Evolutionary conservation across 1,140 invertebrate genomes (phyloP), one percentile per base, ranked within the genome.

Genomic region (Pogonus chalceus): DNA sequence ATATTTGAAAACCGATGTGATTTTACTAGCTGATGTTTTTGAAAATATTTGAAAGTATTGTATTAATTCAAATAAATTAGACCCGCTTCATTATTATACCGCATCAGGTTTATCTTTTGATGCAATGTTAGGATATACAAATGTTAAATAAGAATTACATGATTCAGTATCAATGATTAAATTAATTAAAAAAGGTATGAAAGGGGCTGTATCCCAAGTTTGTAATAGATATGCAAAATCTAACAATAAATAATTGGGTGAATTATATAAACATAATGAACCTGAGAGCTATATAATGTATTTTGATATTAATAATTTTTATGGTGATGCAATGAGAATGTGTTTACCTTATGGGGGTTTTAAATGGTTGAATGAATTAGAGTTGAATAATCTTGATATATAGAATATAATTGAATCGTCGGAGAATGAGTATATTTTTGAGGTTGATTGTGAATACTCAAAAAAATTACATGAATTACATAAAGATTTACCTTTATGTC

Each of bases 401-500:
- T 16, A 52, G 12, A 58, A 54, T 46, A 58, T 66, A 24, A 14
- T 55, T 12, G 52, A 66, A 26, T 52, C 14, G 54, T 52, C 7
- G 73, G 35, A 59, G 61, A 53, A 67, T 21, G 39, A 75, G 12
- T n/a, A n/a, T n/a, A n/a, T n/a, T n/a, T n/a, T n/a, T n/a, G n/a
- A n/a, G n/a, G n/a, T n/a, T n/a, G n/a, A n/a, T n/a, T n/a, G n/a
- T n/a, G n/a, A n/a, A n/a, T n/a, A n/a, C n/a, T n/a, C n/a, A n/a
- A n/a, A n/a, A n/a, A n/a, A n/a, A n/a, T n/a, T n/a, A n/a, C 74
- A 76, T 59, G 63, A 74, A 54, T 0, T 20, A 3, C 69, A 76
- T 56, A 67, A 65, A 53, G 65, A 70, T 51, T 69, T 68, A 20
- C 72, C 70, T 3, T 69, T 72, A 51, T 65, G 63, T 39, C 60